A percentile compares a stretch with the other conserved stretches of the same genome.
These are phyloP conservation scores for Erebia epiphron DNA, from an alignment of 2,888 invertebrate species.

Conservation along the genomic window DNA sequence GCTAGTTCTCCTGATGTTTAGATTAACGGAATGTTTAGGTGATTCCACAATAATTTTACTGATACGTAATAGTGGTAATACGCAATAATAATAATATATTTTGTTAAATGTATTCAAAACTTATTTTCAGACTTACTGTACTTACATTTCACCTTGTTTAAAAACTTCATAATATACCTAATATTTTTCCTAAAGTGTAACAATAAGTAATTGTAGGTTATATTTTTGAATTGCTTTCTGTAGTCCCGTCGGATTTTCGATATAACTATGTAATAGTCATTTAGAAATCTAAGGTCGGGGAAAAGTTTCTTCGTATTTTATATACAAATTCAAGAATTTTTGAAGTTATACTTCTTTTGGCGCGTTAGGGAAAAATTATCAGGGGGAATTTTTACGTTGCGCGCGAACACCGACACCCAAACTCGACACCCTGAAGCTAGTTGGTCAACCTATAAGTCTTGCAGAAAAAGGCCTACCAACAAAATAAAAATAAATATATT, in stretches of 20 bases:
- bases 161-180: background rate
- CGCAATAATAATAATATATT: conserved; percentile 20
- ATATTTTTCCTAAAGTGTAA: conserved; percentile 13
- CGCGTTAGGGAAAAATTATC: too few relatives aligned
- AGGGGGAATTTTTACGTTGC: too few relatives aligned
- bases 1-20: conserved; percentile 3
- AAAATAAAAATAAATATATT: too few relatives aligned
- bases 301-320: too few relatives aligned
- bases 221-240: conserved; percentile 13
- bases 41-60: conserved; percentile 17
- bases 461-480: too few relatives aligned
- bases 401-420: too few relatives aligned
- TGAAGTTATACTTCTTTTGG: too few relatives aligned
- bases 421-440: too few relatives aligned
- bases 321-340: too few relatives aligned
- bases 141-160: conserved; percentile 7
- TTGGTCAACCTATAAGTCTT: too few relatives aligned
- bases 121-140: conserved; percentile 22
- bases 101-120: conserved; percentile 24
- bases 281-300: background rate
- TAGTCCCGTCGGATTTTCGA: conserved; percentile 15
- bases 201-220: conserved; percentile 10
- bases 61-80: conserved; percentile 4
- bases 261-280: conserved; percentile 3
- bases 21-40: conserved; percentile 13